Evolutionary conservation across 2,888 invertebrate genomes (phyloP).

Genomic region (Drosophila antonietae): DNA sequence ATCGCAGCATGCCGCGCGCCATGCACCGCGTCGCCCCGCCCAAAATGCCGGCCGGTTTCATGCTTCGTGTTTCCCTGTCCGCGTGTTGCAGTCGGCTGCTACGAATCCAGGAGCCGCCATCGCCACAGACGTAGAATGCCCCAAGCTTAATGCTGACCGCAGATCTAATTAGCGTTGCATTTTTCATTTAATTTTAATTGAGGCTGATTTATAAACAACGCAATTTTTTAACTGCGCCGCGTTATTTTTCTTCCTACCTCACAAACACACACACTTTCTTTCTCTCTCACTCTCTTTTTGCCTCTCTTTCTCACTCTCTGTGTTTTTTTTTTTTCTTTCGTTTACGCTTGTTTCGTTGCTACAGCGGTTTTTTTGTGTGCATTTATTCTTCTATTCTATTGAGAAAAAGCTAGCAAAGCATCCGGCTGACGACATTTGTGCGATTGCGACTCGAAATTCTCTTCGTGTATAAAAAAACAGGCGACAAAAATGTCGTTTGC

Average conservation of each 20-base stretch:
- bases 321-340: slow-evolving; percentile 14
- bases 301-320: slow-evolving; percentile 1
- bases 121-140: slow-evolving; percentile 12
- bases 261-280: slow-evolving; percentile 11
- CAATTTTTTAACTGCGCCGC: slow-evolving; percentile 59
- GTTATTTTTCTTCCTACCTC: slow-evolving; percentile 22
- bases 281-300: slow-evolving; percentile 1
- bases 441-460: slow-evolving; percentile 42
- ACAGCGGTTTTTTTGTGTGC: slow-evolving; percentile 23
- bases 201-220: slow-evolving; percentile 76
- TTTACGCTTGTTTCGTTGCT: slow-evolving; percentile 41
- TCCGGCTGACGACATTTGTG: slow-evolving; percentile 56
- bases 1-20: no score
- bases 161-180: slow-evolving; percentile 75
- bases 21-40: slow-evolving; percentile 22
- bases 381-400: slow-evolving; percentile 40
- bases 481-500: slow-evolving; percentile 42
- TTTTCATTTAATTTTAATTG: slow-evolving; percentile 75
- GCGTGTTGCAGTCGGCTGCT: slow-evolving; percentile 3
- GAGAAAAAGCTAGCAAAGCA: slow-evolving; percentile 68
- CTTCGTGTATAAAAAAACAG: slow-evolving; percentile 36
- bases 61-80: slow-evolving; percentile 9
- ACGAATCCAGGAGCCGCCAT: slow-evolving; percentile 9
- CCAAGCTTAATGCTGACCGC: slow-evolving; percentile 40
- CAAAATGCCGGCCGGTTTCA: slow-evolving; percentile 36